Conservation (phyloP, 2,888 invertebrate species). For the Criorhina ranunculi region DNA sequence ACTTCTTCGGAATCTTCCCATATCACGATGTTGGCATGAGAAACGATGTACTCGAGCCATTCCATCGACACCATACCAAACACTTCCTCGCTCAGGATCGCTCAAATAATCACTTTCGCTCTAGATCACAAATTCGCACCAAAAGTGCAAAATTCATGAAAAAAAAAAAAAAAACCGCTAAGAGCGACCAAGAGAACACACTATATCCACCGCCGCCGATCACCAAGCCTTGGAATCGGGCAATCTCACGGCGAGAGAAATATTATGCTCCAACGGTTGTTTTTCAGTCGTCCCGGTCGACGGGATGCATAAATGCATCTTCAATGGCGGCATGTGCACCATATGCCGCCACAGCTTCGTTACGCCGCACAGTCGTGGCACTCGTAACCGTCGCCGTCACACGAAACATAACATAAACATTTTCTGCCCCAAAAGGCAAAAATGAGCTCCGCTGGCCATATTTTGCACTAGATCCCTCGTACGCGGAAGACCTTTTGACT, state of each 20-base stretch:
- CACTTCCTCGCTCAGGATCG: constrained; percentile 55
- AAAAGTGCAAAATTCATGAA: constrained; percentile 39
- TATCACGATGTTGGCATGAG: constrained; percentile 16
- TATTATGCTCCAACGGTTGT: constrained; percentile 63
- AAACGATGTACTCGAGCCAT: constrained; percentile 41
- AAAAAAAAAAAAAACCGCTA: constrained; percentile 9
- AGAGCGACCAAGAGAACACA: constrained; percentile 43
- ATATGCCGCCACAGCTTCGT: constrained; percentile 59
- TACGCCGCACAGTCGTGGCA: constrained; percentile 50
- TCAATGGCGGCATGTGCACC: constrained; percentile 59
- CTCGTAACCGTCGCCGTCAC: constrained; percentile 55
- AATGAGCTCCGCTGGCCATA: constrained; percentile 74
- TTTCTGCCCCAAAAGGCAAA: constrained; percentile 74
- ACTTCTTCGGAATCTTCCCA: constrained; percentile 16
- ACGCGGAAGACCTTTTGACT: constrained; percentile 75
- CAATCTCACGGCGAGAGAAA: constrained; percentile 71
- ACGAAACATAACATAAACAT: constrained; percentile 74
- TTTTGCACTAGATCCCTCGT: constrained; percentile 73
- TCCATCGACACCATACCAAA: constrained; percentile 38
- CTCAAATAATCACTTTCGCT: constrained; percentile 73
- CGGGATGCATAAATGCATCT: constrained; percentile 69
- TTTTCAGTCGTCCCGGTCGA: constrained; percentile 66
- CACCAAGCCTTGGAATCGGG: constrained; percentile 15
- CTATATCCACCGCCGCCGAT: constrained; percentile 27
- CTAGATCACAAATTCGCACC: constrained; percentile 69